Evolutionary conservation across 2,113 vertebrate species (phyloP).

Genomic region (Macaca nemestrina): DNA sequence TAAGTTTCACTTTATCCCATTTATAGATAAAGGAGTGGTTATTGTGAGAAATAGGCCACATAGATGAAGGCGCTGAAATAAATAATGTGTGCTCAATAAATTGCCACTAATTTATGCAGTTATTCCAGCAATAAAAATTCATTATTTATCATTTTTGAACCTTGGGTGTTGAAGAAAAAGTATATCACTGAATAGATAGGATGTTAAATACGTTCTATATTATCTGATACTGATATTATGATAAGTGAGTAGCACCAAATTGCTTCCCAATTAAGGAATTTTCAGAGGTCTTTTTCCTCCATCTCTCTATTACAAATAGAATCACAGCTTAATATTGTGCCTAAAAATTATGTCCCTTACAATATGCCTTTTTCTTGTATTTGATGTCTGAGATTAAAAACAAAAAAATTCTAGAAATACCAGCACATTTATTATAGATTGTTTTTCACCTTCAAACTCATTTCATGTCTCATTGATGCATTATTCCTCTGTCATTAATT

Average conservation of each 20-base stretch:
- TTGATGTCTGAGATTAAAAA: background rate
- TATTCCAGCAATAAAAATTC: background rate
- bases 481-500: slow-evolving; percentile 70
- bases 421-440: background rate
- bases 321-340: background rate
- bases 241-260: background rate
- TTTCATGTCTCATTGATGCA: slow-evolving; percentile 65
- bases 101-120: background rate
- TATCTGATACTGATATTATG: background rate
- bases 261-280: background rate
- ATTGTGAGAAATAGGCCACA: background rate
- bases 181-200: background rate
- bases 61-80: background rate
- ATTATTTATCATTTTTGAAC: background rate
- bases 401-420: background rate
- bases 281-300: background rate
- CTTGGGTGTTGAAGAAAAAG: background rate
- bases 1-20: background rate
- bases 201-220: background rate
- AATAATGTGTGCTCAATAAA: background rate
- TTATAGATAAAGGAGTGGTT: background rate
- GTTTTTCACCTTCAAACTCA: background rate
- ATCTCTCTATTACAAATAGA: background rate
- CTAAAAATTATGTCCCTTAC: background rate
- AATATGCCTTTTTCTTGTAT: background rate